Base-by-base conservation (phyloP, 2,113 vertebrate genomes). In the Hippocampus guttulatus region DNA sequence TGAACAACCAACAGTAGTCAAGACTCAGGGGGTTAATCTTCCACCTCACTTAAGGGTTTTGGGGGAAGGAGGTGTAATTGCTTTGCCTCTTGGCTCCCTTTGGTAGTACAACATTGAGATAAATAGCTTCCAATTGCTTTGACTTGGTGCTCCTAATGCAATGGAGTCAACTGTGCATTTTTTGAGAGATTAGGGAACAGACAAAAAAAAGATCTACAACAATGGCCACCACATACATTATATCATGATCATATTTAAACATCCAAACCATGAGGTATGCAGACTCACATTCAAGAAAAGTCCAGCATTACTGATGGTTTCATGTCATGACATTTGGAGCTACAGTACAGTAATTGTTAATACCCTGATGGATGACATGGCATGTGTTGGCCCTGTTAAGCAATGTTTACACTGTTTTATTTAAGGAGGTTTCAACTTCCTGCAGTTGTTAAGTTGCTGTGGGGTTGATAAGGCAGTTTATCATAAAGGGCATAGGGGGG, bases 161-260 rank as follows among this genome's bases (percentile, higher is more conserved):
- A 30, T 27, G 57, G 27, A 5, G 23, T 10, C 25, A 60, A 30
- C 8, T 15, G 40, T 60, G 43, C 33, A 65, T 25, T 15, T 61
- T 57, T 69, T 62, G 21, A 25, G 15, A 2, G 38, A 57, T 69
- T 40, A 21, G 41, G 40, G 58, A 67, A 52, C 76, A 18, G 27
- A 52, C 45, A 38, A 73, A n/a, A 60, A 60, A 38, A 70, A 70
- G 43, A 30, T n/a, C 73, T 68, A 14, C 3, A 62, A 62, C 21
- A 18, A 21, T 3, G 38, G 23, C 74, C 20, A 21, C 73, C 3
- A 27, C 68, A 67, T 72, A 55, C 7, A 0, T 55, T 23, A 23
- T 21, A 2, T 55, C 21, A 55, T 55, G 1, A n/a, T 23, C 20
- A 55, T 55, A n/a, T 55, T 5, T 20, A 51, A 51, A 51, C 49